Percentiles rank a stretch among this genome's conserved stretches.
phyloP scores from a whole-genome alignment of 2,797 vertebrate genomes.

The Poeciliopsis infans region DNA sequence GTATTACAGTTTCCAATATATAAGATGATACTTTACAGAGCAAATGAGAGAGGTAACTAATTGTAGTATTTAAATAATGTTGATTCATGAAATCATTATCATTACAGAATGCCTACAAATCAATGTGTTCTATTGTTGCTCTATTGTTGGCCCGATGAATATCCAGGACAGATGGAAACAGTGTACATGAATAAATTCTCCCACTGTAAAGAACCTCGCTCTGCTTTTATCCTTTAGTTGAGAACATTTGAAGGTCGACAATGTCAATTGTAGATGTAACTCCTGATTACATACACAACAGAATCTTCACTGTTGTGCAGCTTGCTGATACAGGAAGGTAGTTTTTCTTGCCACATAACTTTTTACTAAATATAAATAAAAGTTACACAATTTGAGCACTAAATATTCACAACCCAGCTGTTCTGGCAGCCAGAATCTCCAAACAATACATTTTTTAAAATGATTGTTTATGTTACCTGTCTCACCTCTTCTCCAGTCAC shows the following conservation, averaged over 20 bases:
- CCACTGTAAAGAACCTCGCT: background rate
- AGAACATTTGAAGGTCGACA: background rate
- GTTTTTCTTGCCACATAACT: background rate
- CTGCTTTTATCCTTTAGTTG: background rate
- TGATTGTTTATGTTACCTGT: conserved; percentile 21
- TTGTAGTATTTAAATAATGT: background rate
- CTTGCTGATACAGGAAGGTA: background rate
- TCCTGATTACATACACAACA: background rate
- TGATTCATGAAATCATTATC: background rate
- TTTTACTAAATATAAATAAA: background rate
- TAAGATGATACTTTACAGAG: background rate
- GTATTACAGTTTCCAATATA: background rate
- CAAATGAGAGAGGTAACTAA: background rate
- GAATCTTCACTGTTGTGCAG: background rate
- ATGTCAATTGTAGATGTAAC: background rate
- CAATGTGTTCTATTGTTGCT: background rate
- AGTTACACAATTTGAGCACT: conserved; percentile 30
- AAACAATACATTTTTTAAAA: background rate
- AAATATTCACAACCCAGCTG: conserved; percentile 1
- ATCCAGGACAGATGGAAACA: background rate
- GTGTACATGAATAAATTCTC: background rate
- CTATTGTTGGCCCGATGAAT: background rate
- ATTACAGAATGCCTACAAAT: background rate
- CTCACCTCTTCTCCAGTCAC: conserved; percentile 81
- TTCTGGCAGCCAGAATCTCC: background rate